A percentile compares a stretch with the other conserved stretches of the same genome.
Evolutionary conservation across 2,797 vertebrate genomes (phyloP).

Genomic region (Loriculus beryllinus): DNA sequence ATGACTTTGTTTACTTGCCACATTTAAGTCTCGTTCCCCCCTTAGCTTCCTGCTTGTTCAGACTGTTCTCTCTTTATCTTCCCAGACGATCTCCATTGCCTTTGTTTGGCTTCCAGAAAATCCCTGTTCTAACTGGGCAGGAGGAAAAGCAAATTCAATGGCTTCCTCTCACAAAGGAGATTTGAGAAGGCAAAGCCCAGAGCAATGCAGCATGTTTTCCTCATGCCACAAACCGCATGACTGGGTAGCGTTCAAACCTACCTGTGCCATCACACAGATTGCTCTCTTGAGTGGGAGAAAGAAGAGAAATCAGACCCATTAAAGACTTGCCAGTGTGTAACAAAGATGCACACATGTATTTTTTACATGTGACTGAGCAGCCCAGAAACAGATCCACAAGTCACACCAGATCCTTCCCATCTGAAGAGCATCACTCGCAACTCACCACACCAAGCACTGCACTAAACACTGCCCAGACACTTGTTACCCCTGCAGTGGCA

Average conservation of each 20-base stretch:
- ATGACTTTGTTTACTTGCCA: slow-evolving; percentile 43
- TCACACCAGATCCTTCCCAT: neutral
- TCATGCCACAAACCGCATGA: neutral
- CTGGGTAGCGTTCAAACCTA: neutral
- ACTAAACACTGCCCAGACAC: neutral
- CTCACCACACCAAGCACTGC: neutral
- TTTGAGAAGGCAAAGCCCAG: slow-evolving; percentile 1
- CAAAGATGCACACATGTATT: too few relatives aligned
- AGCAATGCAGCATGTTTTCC: neutral
- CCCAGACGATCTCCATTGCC: slow-evolving; percentile 62
- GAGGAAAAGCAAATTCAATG: slow-evolving; percentile 52
- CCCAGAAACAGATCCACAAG: neutral
- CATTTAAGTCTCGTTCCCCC: neutral
- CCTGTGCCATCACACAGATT: neutral
- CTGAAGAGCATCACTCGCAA: neutral
- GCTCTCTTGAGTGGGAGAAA: neutral
- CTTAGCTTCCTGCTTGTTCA: slow-evolving; percentile 64
- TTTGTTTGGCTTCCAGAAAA: slow-evolving; percentile 69
- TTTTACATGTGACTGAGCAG: neutral
- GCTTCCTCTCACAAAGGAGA: slow-evolving; percentile 19
- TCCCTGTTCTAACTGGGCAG: slow-evolving; percentile 38
- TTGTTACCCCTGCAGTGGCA: fast-evolving
- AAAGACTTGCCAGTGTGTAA: neutral
- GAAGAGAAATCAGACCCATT: neutral
- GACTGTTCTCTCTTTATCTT: slow-evolving; percentile 65